phyloP scores from a whole-genome alignment of 1,140 invertebrate genomes.

The Spodoptera frugiperda region DNA sequence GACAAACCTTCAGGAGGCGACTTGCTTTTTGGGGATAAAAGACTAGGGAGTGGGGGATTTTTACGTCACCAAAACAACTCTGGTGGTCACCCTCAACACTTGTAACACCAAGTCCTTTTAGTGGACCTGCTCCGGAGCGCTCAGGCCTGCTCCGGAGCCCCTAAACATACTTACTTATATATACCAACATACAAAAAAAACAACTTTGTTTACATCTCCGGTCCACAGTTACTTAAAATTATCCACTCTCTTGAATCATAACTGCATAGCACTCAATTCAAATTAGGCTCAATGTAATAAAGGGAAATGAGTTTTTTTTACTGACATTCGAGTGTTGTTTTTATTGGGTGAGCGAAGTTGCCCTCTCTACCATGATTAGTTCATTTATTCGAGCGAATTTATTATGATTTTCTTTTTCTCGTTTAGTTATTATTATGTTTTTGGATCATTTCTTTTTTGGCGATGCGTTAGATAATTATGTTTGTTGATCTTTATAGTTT shows the following conservation, averaged over 20 bases:
- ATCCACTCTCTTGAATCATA: slow-evolving; percentile 84
- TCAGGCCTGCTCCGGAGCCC: too few relatives aligned
- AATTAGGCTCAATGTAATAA: slow-evolving; percentile 84
- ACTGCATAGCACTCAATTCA: slow-evolving; percentile 85
- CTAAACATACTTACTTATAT: not conserved
- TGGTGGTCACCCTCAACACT: too few relatives aligned
- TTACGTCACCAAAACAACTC: too few relatives aligned
- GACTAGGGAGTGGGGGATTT: too few relatives aligned
- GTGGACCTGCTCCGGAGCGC: too few relatives aligned
- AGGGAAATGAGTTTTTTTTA: slow-evolving; percentile 85
- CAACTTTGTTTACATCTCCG: slow-evolving; percentile 63
- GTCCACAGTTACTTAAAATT: slow-evolving; percentile 80
- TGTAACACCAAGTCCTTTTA: too few relatives aligned
- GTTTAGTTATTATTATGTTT: slow-evolving; percentile 4
- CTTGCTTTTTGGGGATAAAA: too few relatives aligned
- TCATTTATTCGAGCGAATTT: slow-evolving; percentile 80
- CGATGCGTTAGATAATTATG: too few relatives aligned
- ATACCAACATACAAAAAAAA: not conserved
- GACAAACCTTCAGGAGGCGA: too few relatives aligned
- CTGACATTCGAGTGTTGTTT: slow-evolving; percentile 81
- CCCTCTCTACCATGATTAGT: slow-evolving; percentile 76
- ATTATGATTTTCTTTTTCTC: slow-evolving; percentile 76
- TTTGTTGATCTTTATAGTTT: too few relatives aligned
- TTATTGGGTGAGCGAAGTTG: slow-evolving; percentile 76
- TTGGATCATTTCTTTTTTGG: not conserved